Evolutionary conservation across 1,140 invertebrate genomes (phyloP).

Genomic region (Drosophila saltans): DNA sequence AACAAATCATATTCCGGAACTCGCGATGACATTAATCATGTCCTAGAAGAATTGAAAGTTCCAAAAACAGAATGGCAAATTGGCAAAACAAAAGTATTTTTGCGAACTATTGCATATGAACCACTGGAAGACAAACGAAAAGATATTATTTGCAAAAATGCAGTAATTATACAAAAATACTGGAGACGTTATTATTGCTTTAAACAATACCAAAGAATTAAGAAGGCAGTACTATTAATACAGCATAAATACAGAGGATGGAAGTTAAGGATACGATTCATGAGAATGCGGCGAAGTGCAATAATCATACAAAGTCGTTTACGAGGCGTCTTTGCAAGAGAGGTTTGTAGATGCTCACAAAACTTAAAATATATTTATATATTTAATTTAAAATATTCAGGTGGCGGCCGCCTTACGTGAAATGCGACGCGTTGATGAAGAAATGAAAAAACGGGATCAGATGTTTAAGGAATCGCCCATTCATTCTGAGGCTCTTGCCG

Average conservation of each 20-base stretch:
- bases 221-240: conserved; percentile 88
- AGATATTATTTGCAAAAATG: conserved; percentile 88
- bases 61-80: conserved; percentile 93
- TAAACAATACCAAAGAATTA: conserved; percentile 82
- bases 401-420: conserved; percentile 92
- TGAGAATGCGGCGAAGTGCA: conserved; percentile 92
- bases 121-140: conserved; percentile 92
- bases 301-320: conserved; percentile 95
- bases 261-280: conserved; percentile 92
- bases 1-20: conserved; percentile 45
- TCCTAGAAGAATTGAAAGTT: conserved; percentile 87
- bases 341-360: conserved; percentile 84
- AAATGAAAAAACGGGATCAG: conserved; percentile 86
- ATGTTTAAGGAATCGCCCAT: conserved; percentile 69
- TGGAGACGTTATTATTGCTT: conserved; percentile 88
- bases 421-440: conserved; percentile 96
- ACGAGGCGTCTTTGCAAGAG: conserved; percentile 94
- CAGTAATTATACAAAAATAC: conserved; percentile 91
- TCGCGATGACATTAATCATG: conserved; percentile 54
- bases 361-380: neutral
- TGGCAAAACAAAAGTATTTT: conserved; percentile 95
- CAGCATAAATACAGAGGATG: conserved; percentile 95
- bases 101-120: conserved; percentile 93
- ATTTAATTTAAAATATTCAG: conserved; percentile 28
- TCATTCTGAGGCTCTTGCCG: conserved; percentile 83